These are phyloP conservation scores for Drosophila grimshawi DNA, from an alignment of 1,140 invertebrate genomes.

Conservation along the genomic window DNA sequence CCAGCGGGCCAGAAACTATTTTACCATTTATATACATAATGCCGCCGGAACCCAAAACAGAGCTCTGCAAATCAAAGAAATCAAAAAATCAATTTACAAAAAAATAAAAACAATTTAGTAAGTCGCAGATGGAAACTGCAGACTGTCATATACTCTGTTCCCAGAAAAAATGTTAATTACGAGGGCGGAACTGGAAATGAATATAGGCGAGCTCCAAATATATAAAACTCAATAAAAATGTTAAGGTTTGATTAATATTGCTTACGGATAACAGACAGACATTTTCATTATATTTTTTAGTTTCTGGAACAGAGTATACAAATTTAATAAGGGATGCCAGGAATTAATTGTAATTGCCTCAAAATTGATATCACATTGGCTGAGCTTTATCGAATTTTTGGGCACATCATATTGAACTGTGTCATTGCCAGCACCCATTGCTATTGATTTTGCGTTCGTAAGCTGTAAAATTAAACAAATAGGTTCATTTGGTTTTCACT, in stretches of 20 bases:
- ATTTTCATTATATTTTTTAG: not conserved
- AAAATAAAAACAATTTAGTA: not conserved
- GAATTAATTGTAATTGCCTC: constrained; percentile 55
- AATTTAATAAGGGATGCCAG: not conserved
- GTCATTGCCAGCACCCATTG: constrained; percentile 44
- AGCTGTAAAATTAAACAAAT: constrained; percentile 51
- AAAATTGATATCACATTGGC: constrained; percentile 80
- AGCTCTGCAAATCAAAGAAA: constrained; percentile 54
- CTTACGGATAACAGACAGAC: too few relatives aligned
- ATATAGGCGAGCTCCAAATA: not conserved
- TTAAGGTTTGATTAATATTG: too few relatives aligned
- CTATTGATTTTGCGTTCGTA: constrained; percentile 41
- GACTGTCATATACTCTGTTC: too few relatives aligned
- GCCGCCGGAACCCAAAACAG: constrained; percentile 76
- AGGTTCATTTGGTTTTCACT: not conserved
- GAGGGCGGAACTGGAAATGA: too few relatives aligned
- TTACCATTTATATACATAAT: constrained; percentile 81
- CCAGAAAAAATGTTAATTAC: too few relatives aligned
- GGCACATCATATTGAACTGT: constrained; percentile 74
- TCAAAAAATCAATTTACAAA: too few relatives aligned
- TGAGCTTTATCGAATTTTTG: constrained; percentile 69
- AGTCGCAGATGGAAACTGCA: too few relatives aligned
- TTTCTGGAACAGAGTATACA: not conserved
- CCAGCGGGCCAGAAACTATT: constrained; percentile 81
- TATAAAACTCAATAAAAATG: constrained; percentile 11